Base-by-base conservation (phyloP, 2,888 invertebrate genomes). In the Agonum fuliginosum region DNA sequence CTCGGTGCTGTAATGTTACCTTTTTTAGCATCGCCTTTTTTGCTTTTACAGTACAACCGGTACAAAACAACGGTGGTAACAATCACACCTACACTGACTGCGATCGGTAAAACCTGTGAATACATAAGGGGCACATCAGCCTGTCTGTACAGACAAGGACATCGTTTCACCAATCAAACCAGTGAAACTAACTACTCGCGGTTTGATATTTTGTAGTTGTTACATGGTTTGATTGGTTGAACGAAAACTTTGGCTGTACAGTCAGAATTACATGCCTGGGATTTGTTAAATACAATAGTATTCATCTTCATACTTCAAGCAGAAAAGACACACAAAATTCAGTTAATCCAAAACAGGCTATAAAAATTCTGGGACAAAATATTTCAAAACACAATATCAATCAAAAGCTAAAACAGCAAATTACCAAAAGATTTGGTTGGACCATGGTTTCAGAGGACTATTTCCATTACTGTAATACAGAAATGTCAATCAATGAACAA, bases 41-140 rank as follows among this genome's bases (percentile, higher is more conserved):
- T 84, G 79, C 83, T 83, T 80, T 88, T 88, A 84, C 89, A 89
- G 76, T 90, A 85, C 69, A 90, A 88, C 82, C 91, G 90, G 51
- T 91, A 89, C 78, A 92, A 86, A 19, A 93, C 87, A 48, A 91
- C 89, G 54, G 91, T 89, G 6, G 91, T 86, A 6, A 91, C 88
- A 14, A 93, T 89, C 10, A 90, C 89, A 1, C 90, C 91, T 24
- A 91, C 87, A 1, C 91, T 91, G 51, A 92, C 83, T n/a, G 90
- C 83, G 62, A 92, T 86, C 0, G 92, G 91, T n/a, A 92, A 83
- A 12, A 90, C 88, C 92, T 92, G 82, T 54, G 79, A 81, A 37
- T n/a, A 34, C 5, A n/a, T n/a, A n/a, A n/a, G n/a, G n/a, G n/a
- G n/a, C n/a, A n/a, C n/a, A n/a, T n/a, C n/a, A n/a, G n/a, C n/a